phyloP scores from a whole-genome alignment of 2,797 vertebrate species.

The Poecilia velifera region DNA sequence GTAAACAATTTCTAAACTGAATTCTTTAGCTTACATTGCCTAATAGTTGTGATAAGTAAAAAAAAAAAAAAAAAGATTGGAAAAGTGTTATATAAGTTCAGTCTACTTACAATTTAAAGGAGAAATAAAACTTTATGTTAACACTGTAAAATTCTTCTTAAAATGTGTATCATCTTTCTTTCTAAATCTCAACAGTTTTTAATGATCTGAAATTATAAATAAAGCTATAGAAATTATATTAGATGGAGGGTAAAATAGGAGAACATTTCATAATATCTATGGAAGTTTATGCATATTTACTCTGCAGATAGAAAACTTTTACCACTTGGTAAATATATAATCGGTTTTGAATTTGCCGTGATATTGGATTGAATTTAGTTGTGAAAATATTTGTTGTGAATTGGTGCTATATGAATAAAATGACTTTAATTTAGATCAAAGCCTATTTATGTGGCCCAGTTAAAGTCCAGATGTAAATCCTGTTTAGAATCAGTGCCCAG shows the following conservation, averaged over 20 bases:
- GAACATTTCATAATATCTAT: neutral
- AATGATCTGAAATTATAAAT: neutral
- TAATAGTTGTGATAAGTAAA: too few species aligned
- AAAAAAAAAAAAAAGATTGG: too few species aligned
- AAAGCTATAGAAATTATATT: neutral
- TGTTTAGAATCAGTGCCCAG: neutral
- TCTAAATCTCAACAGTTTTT: neutral
- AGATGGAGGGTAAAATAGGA: neutral
- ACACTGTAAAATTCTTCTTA: neutral
- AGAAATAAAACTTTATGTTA: too few species aligned
- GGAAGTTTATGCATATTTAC: neutral
- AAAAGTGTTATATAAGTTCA: too few species aligned
- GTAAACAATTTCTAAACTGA: neutral
- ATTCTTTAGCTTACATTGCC: neutral
- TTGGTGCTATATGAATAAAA: neutral
- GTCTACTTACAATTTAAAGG: too few species aligned
- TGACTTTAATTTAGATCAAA: neutral
- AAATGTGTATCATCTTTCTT: neutral
- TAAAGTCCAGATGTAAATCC: neutral
- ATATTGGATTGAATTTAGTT: neutral
- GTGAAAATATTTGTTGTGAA: neutral
- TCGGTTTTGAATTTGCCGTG: neutral
- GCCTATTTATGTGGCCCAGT: neutral
- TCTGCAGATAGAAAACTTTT: too few species aligned
- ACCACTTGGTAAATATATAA: neutral